phyloP scores from a whole-genome alignment of 2,888 invertebrate genomes.

The Platypus cylindrus region DNA sequence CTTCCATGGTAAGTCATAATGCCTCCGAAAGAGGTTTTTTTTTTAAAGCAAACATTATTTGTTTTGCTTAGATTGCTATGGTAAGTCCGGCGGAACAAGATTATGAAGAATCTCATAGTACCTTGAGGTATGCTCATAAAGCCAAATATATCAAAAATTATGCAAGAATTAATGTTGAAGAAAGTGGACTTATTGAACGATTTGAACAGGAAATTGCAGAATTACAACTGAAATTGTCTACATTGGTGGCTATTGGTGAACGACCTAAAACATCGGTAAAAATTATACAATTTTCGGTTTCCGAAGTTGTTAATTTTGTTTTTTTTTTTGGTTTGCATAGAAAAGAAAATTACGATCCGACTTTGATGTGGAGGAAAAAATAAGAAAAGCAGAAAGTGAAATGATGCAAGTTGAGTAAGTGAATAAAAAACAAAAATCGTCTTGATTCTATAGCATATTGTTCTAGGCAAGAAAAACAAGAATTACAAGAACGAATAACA shows the following conservation, averaged over 20 bases:
- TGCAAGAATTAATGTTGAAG: slow-evolving; percentile 93
- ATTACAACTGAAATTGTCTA: slow-evolving; percentile 42
- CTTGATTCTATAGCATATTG: slow-evolving; percentile 1
- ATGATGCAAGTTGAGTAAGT: slow-evolving; percentile 32
- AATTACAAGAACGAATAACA: slow-evolving; percentile 71
- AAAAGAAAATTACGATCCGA: slow-evolving; percentile 22
- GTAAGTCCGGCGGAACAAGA: slow-evolving; percentile 94
- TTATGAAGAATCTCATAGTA: slow-evolving; percentile 95
- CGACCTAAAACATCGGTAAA: slow-evolving; percentile 7
- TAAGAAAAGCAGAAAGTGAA: slow-evolving; percentile 28
- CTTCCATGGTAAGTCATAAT: slow-evolving; percentile 65
- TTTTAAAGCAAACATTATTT: background rate
- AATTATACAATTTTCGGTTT: too few species aligned
- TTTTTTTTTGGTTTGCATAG: slow-evolving; percentile 11
- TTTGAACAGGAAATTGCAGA: slow-evolving; percentile 96
- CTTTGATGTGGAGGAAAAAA: slow-evolving; percentile 25
- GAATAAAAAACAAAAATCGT: slow-evolving; percentile 2
- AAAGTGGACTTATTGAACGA: slow-evolving; percentile 86
- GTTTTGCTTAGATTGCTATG: slow-evolving; percentile 67
- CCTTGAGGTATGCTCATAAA: slow-evolving; percentile 90
- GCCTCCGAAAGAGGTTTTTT: background rate
- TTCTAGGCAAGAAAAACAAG: slow-evolving; percentile 59
- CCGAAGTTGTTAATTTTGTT: slow-evolving; percentile 2
- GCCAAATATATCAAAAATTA: slow-evolving; percentile 96
- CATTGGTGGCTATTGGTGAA: slow-evolving; percentile 25